A percentile compares a stretch with the other conserved stretches of the same genome.
Conservation (phyloP, 2,113 vertebrate genomes). For the Platichthys stellatus region DNA sequence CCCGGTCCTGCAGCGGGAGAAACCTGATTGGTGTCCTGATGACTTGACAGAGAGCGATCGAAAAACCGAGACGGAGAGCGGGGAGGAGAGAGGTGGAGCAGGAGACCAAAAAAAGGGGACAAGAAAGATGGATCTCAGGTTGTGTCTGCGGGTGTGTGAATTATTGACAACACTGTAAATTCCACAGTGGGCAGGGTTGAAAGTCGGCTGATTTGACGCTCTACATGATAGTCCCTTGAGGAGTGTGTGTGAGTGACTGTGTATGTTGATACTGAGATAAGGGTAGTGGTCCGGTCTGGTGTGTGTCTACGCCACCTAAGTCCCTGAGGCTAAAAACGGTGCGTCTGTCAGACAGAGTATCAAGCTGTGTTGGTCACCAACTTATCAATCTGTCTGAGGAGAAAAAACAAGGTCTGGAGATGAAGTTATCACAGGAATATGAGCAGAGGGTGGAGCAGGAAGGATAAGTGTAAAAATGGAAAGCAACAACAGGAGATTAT, state of each 20-base stretch:
- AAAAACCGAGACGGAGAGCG: constrained; percentile 35
- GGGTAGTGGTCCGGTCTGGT: constrained; percentile 60
- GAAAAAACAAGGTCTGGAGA: too few relatives aligned
- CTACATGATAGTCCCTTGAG: constrained; percentile 27
- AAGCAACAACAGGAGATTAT: constrained; percentile 6
- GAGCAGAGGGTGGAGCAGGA: constrained; percentile 2
- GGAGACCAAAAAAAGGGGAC: constrained; percentile 6
- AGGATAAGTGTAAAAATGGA: background rate
- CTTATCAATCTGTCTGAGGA: constrained; percentile 38
- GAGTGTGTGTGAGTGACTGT: constrained; percentile 23
- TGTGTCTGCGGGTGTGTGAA: background rate
- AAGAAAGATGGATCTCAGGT: constrained; percentile 18
- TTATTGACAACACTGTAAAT: constrained; percentile 41
- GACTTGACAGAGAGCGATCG: constrained; percentile 62
- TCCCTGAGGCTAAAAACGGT: constrained; percentile 63
- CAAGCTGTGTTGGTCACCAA: constrained; percentile 34
- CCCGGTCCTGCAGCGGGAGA: constrained; percentile 53
- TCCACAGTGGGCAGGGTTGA: constrained; percentile 26
- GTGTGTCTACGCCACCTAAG: constrained; percentile 74
- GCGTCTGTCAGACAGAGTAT: constrained; percentile 57
- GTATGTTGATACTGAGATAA: constrained; percentile 63
- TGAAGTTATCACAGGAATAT: background rate
- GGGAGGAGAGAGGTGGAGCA: constrained; percentile 10
- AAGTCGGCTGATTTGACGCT: constrained; percentile 5
- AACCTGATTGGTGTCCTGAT: constrained; percentile 69